A percentile compares a stretch with the other conserved stretches of the same genome.
phyloP scores from a whole-genome alignment of 1,140 invertebrate species.

The Drosophila micromelanica region DNA sequence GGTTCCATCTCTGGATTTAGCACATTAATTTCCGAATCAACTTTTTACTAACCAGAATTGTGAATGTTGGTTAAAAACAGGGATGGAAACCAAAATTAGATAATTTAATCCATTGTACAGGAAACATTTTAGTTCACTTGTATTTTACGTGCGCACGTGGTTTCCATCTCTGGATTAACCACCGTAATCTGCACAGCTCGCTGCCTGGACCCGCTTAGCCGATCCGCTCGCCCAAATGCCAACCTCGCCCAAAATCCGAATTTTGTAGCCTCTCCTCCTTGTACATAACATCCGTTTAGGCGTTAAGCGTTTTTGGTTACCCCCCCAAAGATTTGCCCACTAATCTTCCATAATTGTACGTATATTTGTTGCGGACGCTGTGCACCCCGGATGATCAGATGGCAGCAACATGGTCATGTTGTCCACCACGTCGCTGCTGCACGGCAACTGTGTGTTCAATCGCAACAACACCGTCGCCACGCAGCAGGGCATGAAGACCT shows the following conservation, averaged over 20 bases:
- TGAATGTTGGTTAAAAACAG: constrained; percentile 26
- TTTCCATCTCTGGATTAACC: constrained; percentile 51
- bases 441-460: constrained; percentile 84
- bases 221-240: constrained; percentile 11
- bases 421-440: constrained; percentile 83
- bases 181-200: constrained; percentile 10
- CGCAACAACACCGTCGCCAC: constrained; percentile 84
- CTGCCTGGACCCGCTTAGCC: constrained; percentile 14
- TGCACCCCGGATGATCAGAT: constrained; percentile 50
- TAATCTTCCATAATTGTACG: constrained; percentile 78
- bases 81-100: constrained; percentile 8
- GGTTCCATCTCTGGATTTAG: no score
- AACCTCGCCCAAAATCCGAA: constrained; percentile 1
- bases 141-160: constrained; percentile 7
- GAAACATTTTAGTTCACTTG: no score
- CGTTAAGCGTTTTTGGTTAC: constrained; percentile 37
- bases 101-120: no score
- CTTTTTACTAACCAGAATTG: constrained; percentile 30
- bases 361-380: constrained; percentile 61
- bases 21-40: no score
- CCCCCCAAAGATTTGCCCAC: constrained; percentile 54
- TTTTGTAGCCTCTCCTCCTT: constrained; percentile 21
- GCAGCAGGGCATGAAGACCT: constrained; percentile 84
- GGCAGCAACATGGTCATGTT: constrained; percentile 84
- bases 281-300: constrained; percentile 67